Percentiles rank a stretch among this genome's conserved stretches.
Evolutionary conservation across 2,113 vertebrate genomes (phyloP).

Genomic region (Apteryx owenii): DNA sequence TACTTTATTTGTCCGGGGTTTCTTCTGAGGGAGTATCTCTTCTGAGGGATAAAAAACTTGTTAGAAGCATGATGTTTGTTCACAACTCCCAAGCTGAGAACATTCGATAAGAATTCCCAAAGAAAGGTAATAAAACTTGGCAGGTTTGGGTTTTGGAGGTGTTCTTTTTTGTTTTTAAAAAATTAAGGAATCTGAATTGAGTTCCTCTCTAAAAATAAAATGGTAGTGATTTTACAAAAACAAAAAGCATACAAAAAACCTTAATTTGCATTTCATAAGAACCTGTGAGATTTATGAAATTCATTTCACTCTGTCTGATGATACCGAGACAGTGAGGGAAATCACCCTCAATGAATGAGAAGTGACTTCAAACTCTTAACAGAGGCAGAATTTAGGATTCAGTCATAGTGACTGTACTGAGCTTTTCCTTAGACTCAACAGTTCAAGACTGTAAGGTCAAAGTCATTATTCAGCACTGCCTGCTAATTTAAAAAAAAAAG

Average conservation of each 20-base stretch:
- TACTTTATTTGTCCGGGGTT: not conserved
- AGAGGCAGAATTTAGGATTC: not conserved
- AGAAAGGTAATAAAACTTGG: not conserved
- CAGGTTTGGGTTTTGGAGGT: rapidly evolving
- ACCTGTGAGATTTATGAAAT: not conserved
- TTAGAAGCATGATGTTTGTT: not conserved
- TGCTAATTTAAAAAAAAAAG: not conserved
- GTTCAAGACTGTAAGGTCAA: not conserved
- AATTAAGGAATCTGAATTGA: not conserved
- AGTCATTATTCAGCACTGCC: not conserved
- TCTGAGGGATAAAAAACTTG: not conserved
- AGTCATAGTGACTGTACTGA: not conserved
- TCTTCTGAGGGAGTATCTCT: not conserved
- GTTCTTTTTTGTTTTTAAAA: not conserved
- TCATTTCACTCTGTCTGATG: not conserved
- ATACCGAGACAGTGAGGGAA: not conserved
- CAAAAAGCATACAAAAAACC: not conserved
- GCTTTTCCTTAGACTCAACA: not conserved
- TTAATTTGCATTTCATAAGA: not conserved
- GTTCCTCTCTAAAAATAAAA: not conserved
- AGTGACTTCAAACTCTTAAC: not conserved
- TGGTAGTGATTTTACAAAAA: not conserved
- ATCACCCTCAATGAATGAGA: not conserved
- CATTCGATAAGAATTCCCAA: not conserved
- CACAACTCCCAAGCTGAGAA: not conserved